Evolutionary conservation across 2,113 vertebrate species (phyloP).

Genomic region (Platichthys flesus): DNA sequence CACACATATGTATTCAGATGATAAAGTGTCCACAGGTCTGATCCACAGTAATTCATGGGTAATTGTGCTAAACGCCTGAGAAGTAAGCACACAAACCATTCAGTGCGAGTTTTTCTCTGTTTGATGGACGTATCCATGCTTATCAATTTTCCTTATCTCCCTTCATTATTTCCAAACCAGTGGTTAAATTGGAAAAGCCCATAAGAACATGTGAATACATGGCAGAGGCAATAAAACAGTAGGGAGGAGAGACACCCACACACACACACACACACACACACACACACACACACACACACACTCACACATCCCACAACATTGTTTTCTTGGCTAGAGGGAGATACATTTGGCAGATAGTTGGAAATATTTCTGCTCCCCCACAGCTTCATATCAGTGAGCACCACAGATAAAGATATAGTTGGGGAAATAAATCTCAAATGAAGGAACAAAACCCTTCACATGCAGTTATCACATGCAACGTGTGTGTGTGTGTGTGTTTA

Average conservation of each 20-base stretch:
- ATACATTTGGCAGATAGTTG: constrained; percentile 80
- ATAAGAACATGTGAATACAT: constrained; percentile 81
- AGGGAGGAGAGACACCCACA: constrained; percentile 37
- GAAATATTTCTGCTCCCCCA: constrained; percentile 77
- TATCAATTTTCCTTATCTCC: constrained; percentile 79
- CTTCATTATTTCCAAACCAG: constrained; percentile 82
- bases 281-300: constrained; percentile 19
- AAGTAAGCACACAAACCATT: constrained; percentile 60
- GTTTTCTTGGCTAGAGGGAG: constrained; percentile 71
- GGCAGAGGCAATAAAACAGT: constrained; percentile 82
- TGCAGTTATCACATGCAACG: constrained; percentile 54
- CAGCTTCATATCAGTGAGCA: constrained; percentile 77
- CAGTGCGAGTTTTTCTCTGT: constrained; percentile 71
- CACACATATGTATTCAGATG: constrained; percentile 16
- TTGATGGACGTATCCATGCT: constrained; percentile 79
- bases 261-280: not conserved
- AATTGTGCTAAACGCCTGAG: constrained; percentile 69
- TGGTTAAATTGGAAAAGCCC: constrained; percentile 82
- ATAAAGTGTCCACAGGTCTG: constrained; percentile 37
- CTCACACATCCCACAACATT: constrained; percentile 47
- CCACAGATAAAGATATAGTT: constrained; percentile 79
- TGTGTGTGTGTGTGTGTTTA: constrained; percentile 39
- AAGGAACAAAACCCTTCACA: constrained; percentile 72
- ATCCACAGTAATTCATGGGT: constrained; percentile 20
- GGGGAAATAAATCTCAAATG: constrained; percentile 80